Conservation (phyloP, 2,888 invertebrate species). For the Glomeris marginata region DNA sequence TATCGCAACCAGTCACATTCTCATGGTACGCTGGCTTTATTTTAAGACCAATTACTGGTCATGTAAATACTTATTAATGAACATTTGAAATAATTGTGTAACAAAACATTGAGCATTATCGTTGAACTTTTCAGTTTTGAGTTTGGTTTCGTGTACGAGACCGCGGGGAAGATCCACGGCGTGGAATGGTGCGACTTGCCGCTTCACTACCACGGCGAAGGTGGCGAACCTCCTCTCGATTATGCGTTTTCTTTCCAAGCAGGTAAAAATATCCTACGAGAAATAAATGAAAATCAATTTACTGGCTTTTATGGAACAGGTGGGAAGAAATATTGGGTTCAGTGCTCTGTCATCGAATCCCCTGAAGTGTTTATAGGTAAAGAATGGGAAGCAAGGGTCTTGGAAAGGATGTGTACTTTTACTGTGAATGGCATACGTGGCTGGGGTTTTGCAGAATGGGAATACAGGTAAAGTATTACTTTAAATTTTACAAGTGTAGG, state of each 20-base stretch:
- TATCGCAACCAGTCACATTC: constrained; percentile 56
- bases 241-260: constrained; percentile 45
- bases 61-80: not conserved
- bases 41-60: not conserved
- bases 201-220: constrained; percentile 46
- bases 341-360: constrained; percentile 39
- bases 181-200: constrained; percentile 41
- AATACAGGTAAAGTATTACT: constrained; percentile 32
- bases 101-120: not conserved
- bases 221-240: constrained; percentile 40
- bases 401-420: constrained; percentile 43
- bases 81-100: not conserved
- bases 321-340: constrained; percentile 36
- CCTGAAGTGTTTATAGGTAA: constrained; percentile 43
- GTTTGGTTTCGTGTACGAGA: constrained; percentile 46
- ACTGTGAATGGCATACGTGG: constrained; percentile 46
- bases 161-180: constrained; percentile 37
- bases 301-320: constrained; percentile 30
- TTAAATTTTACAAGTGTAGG: no score
- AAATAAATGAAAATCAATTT: not conserved
- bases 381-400: constrained; percentile 41
- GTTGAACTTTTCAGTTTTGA: constrained; percentile 39
- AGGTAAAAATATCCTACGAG: constrained; percentile 28
- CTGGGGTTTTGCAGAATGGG: constrained; percentile 49
- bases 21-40: constrained; percentile 32